These are phyloP conservation scores for Aphis craccivora DNA, from an alignment of 1,140 invertebrate genomes.

Conservation along the genomic window DNA sequence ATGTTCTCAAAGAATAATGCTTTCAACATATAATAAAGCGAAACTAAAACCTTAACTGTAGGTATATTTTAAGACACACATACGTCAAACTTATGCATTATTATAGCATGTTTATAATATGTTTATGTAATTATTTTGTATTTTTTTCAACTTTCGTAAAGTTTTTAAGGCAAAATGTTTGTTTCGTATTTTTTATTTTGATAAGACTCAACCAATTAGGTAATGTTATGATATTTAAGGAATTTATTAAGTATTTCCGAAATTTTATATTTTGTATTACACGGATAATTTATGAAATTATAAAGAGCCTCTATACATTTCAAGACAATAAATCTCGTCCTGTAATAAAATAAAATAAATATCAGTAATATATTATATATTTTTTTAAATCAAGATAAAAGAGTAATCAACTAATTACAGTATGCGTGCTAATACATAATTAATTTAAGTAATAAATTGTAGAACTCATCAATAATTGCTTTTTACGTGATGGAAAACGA, in stretches of 20 bases:
- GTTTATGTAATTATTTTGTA: not conserved
- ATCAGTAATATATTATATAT: not conserved
- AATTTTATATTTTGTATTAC: not conserved
- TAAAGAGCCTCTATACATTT: not conserved
- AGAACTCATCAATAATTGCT: not conserved
- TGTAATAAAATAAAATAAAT: not conserved
- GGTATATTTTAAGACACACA: not conserved
- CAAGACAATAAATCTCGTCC: not conserved
- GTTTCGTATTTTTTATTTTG: not conserved
- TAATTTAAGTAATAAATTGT: not conserved
- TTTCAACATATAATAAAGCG: not conserved
- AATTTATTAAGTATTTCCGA: not conserved
- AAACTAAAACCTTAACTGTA: not conserved
- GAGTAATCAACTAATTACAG: not conserved
- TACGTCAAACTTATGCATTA: not conserved
- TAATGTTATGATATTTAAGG: not conserved
- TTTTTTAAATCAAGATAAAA: not conserved
- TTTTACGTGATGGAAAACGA: not conserved
- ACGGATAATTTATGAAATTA: not conserved
- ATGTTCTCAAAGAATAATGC: not conserved
- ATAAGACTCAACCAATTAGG: not conserved
- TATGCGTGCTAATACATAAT: conserved; percentile 10
- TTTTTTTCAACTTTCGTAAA: not conserved
- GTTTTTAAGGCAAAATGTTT: not conserved
- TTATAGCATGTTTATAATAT: not conserved